Evolutionary conservation across 30 jellyfish, hydroid and myxozoan genomes (phyloP).

Genomic region (Aurelia aurita complex sp. Pacific): DNA sequence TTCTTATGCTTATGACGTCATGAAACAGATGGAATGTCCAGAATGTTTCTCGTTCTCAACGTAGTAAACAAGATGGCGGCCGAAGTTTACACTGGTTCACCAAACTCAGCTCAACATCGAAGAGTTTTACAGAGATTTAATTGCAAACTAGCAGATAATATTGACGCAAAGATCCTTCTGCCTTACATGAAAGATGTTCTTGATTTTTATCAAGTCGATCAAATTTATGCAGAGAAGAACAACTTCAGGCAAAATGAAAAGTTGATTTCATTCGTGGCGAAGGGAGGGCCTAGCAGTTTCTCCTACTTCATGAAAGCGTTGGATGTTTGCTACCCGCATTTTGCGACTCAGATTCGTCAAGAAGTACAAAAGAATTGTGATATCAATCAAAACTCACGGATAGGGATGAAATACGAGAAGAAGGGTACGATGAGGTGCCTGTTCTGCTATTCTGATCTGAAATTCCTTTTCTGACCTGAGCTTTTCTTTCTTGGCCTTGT

Average conservation of each 20-base stretch:
- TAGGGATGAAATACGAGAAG: no score
- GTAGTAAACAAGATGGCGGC: no score
- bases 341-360: conserved; percentile 35
- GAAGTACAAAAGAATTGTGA: conserved; percentile 9
- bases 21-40: no score
- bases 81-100: no score
- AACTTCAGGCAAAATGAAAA: conserved; percentile 30
- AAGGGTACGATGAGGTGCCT: no score
- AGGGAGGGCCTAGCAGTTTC: conserved; percentile 52
- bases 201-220: conserved; percentile 31
- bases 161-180: conserved; percentile 35
- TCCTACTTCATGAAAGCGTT: conserved; percentile 46
- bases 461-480: no score
- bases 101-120: not conserved
- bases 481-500: no score
- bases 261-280: conserved; percentile 28
- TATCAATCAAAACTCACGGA: not conserved
- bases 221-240: conserved; percentile 17
- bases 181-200: conserved; percentile 52
- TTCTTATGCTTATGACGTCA: not conserved
- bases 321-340: conserved; percentile 32
- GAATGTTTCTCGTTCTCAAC: no score
- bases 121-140: conserved; percentile 7
- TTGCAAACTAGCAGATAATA: conserved; percentile 27
- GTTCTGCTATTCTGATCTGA: no score